Evolutionary conservation across 2,797 vertebrate genomes (phyloP), one percentile per base, ranked within the genome.

Genomic region (Dallia pectoralis): DNA sequence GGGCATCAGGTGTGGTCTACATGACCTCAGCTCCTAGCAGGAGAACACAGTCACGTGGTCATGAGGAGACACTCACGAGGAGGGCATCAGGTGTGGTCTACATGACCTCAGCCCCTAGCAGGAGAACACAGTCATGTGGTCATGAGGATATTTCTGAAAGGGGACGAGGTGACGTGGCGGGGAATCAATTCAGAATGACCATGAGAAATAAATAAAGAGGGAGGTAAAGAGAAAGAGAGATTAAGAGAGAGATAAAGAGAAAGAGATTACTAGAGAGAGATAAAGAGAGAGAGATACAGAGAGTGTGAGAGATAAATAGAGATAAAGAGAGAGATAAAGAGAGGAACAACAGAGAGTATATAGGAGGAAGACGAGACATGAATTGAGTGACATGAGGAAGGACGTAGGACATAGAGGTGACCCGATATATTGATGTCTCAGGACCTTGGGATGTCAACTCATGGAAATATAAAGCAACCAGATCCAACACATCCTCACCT

Each of bases 381-480:
- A 3, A 36, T 3, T 87, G 74, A 33, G 79, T 69, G 79, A 86
- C 86, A 3, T 86, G 59, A 11, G 19, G 61, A 77, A 75, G 81
- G 63, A 75, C 44, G 79, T 80, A 75, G 81, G 63, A 75, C 44
- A 80, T 80, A 83, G 82, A 87, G 82, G 83, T 89, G 88, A 86
- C 77, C 84, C 77, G 75, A 77, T 76, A 83, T 85, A 85, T 83
- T 86, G 87, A 81, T 79, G 82, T 72, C 84, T 84, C 81, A 76
- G 81, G 69, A 84, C 84, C 82, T 77, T 81, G 69, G 81, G 80
- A 84, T 81, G 85, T 86, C 83, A 89, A 88, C 86, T 87, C 88
- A 86, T 56, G 88, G 88, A 87, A 86, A 89, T 87, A 81, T 84
- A 88, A 86, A 77, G 86, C 87, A 87, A 88, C 84, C 85, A 86